phyloP scores from a whole-genome alignment of 2,888 invertebrate genomes.

The Pelosia muscerda region DNA sequence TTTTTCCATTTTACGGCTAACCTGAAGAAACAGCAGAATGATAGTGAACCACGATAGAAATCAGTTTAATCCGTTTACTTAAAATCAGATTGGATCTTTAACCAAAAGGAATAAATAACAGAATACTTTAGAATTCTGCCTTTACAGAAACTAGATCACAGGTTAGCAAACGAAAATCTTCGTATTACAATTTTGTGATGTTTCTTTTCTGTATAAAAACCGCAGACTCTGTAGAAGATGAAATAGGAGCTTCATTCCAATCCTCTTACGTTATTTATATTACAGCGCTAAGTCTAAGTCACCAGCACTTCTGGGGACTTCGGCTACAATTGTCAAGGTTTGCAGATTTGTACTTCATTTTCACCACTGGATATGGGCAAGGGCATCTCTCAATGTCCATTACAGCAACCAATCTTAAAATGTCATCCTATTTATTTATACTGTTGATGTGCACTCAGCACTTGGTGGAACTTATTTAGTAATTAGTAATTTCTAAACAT shows the following conservation, averaged over 20 bases:
- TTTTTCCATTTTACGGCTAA: too few species aligned
- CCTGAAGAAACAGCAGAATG: too few species aligned
- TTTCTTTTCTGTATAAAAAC: not conserved
- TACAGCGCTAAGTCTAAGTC: not conserved
- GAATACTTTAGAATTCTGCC: not conserved
- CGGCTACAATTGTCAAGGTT: not conserved
- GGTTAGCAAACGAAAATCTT: not conserved
- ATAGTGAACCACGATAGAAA: not conserved
- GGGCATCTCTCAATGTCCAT: not conserved
- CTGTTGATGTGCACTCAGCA: too few species aligned
- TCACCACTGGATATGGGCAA: not conserved
- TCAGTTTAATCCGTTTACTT: not conserved
- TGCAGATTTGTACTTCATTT: not conserved
- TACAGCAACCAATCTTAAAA: not conserved
- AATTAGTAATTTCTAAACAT: too few species aligned
- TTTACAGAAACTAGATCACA: not conserved
- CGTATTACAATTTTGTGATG: not conserved
- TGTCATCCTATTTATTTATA: not conserved
- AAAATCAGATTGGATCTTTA: not conserved
- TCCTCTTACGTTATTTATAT: not conserved
- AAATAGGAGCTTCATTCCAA: conserved; percentile 1
- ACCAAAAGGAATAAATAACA: not conserved
- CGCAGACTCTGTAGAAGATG: too few species aligned
- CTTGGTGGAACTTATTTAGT: too few species aligned
- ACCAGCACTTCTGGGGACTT: not conserved